Conservation (phyloP, 2,797 vertebrate genomes). For the Podargus strigoides region DNA sequence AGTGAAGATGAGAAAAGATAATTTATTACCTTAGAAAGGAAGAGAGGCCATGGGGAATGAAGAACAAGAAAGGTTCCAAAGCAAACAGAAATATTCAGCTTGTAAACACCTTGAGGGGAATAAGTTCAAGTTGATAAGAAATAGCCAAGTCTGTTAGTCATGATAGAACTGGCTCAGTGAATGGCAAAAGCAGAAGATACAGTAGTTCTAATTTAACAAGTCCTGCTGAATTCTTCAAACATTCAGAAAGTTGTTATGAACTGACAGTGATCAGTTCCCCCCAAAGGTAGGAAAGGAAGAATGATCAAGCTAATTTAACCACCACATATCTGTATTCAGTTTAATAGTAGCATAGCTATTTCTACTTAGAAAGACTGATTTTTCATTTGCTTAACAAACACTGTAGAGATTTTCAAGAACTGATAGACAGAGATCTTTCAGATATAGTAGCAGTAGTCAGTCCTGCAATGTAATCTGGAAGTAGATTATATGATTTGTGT, state of each 20-base stretch:
- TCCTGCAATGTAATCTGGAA: background rate
- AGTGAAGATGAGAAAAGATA: background rate
- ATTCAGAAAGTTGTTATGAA: background rate
- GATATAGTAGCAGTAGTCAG: background rate
- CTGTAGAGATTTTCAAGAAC: background rate
- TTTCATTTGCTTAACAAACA: background rate
- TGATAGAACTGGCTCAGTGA: background rate
- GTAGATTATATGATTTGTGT: background rate
- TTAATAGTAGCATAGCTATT: background rate
- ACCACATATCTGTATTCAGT: background rate
- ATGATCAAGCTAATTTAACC: background rate
- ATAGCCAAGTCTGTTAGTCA: background rate
- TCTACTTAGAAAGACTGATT: background rate
- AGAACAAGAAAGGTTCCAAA: background rate
- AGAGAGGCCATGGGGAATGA: background rate
- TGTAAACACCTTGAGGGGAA: background rate
- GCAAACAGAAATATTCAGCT: background rate
- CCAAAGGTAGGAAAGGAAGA: background rate
- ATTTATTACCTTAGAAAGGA: background rate
- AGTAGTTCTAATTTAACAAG: background rate
- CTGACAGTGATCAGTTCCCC: background rate
- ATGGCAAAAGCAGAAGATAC: background rate
- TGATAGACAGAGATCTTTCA: background rate
- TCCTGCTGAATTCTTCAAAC: background rate
- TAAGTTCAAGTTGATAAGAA: background rate